phyloP scores from a whole-genome alignment of 2,888 invertebrate genomes.

The Gasteruption jaculator region DNA sequence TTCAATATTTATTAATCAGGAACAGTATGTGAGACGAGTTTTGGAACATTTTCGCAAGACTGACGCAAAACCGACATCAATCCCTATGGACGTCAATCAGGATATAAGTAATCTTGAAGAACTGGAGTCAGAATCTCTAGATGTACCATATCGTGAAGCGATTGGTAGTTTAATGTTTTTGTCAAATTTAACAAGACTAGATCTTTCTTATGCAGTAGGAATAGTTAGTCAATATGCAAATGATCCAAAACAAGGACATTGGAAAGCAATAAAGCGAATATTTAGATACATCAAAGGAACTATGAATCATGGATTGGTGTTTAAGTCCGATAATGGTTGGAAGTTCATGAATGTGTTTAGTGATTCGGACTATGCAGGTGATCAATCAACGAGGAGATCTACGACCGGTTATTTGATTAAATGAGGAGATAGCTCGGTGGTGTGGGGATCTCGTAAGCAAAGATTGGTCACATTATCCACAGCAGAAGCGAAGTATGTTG shows the following conservation, averaged over 20 bases:
- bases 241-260: not conserved
- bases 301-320: slow-evolving; percentile 3
- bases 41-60: not conserved
- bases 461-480: too few relatives aligned
- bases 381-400: slow-evolving; percentile 1
- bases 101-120: too few relatives aligned
- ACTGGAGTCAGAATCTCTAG: too few relatives aligned
- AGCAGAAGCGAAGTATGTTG: too few relatives aligned
- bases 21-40: not conserved
- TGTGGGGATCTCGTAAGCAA: not conserved
- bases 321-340: not conserved
- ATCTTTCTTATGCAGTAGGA: slow-evolving; percentile 6
- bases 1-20: not conserved
- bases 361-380: slow-evolving; percentile 8
- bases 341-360: not conserved
- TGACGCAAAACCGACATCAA: not conserved
- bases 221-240: slow-evolving; percentile 1
- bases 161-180: slow-evolving; percentile 5
- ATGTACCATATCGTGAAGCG: slow-evolving; percentile 7
- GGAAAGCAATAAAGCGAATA: slow-evolving; percentile 3
- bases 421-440: too few relatives aligned
- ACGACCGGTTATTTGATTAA: too few relatives aligned
- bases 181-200: not conserved
- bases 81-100: not conserved
- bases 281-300: slow-evolving; percentile 5